Percentiles rank a stretch among this genome's conserved stretches.
Conservation (phyloP, 2,888 invertebrate genomes). For the Cotesia congregata region DNA sequence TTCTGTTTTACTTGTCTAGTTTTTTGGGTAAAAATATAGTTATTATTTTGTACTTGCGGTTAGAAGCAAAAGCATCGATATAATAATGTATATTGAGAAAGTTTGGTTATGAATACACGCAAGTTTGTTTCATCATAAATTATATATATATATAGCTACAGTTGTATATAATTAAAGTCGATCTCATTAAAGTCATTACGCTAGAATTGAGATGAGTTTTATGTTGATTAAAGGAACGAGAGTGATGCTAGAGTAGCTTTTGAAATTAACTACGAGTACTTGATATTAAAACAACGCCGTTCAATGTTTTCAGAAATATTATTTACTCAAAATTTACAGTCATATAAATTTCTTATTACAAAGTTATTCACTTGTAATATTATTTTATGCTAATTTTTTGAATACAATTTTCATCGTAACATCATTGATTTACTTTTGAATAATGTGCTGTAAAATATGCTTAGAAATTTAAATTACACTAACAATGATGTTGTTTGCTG, state of each 20-base stretch:
- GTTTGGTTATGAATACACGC: background rate
- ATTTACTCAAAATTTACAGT: background rate
- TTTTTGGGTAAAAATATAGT: background rate
- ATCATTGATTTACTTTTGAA: too few relatives aligned
- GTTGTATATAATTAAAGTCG: background rate
- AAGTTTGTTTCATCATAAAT: conserved; percentile 3
- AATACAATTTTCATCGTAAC: background rate
- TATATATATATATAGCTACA: background rate
- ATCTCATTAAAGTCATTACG: conserved; percentile 5
- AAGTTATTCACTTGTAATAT: background rate
- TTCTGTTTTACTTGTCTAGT: background rate
- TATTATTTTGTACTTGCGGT: background rate
- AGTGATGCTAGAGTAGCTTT: background rate
- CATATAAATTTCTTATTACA: background rate
- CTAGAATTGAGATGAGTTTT: conserved; percentile 2
- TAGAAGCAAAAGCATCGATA: background rate
- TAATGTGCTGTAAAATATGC: too few relatives aligned
- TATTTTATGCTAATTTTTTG: background rate
- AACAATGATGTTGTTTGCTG: too few relatives aligned
- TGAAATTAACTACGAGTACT: background rate
- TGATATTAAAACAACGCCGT: background rate
- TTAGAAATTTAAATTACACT: too few relatives aligned
- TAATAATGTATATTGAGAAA: background rate
- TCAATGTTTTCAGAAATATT: background rate
- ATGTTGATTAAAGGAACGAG: conserved; percentile 2